Base-by-base conservation (phyloP, 2,888 invertebrate genomes). In the Listrodromus nycthemerus region DNA sequence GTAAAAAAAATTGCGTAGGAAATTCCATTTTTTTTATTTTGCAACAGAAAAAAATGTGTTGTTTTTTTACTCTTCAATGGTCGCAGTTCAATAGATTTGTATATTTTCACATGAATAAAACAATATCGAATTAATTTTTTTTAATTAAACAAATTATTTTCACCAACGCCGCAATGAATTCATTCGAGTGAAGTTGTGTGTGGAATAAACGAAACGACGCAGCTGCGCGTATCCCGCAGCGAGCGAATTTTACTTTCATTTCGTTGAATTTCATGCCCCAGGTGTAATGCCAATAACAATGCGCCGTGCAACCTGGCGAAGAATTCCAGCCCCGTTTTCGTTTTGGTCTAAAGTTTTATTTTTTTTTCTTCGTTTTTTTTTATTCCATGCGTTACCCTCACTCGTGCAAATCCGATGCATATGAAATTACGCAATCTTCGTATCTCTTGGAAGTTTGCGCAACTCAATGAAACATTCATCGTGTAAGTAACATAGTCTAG, bases 241-340 rank as follows among this genome's bases (percentile, higher is more conserved):
- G 45, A 74, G 74, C 50, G 41, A 74, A 69, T 77, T 74, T 58
- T 65, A 80, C 80, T 82, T 77, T 82, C 79, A 24, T 78, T 77
- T 67, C 66, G 33, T 55, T 70, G 58, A 21, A 70, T 77, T 77
- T 77, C 58, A 24, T 27, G 19, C 74, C 70, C 80, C 82, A 82
- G 82, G 69, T 85, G 85, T 74, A 77, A 77, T 85, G 69, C 69
- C 76, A 79, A 80, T 85, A 80, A 76, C 82, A 82, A 82, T 84
- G 66, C 70, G 55, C n/a, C 52, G 37, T 69, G 24, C 37, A 10
- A 33, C 50, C 45, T 1, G 21, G 45, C 16, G 27, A 50, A 61
- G 27, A 19, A 50, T 78, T 78, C 58, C 73, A 66, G 30, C 48
- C 30, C 27, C 13, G 13, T 71, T 55, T 45, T 67, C 41, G 13